A percentile compares a stretch with the other conserved stretches of the same genome.
phyloP scores from a whole-genome alignment of 2,797 vertebrate species.

The Halcyon chelicuti region DNA sequence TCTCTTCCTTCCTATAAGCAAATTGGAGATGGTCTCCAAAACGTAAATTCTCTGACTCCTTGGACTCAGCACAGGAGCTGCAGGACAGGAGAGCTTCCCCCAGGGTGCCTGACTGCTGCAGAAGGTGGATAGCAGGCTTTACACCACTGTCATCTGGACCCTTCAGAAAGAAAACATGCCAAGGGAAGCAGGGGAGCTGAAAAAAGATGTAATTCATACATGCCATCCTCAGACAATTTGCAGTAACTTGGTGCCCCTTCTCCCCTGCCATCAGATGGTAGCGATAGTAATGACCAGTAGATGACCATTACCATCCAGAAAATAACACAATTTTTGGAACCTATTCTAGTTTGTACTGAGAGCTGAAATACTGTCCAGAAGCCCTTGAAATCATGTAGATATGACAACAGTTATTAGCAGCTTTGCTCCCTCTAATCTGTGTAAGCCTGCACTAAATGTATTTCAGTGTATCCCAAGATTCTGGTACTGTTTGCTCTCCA shows the following conservation, averaged over 20 bases:
- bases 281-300: neutral
- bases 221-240: neutral
- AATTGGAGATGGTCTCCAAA: neutral
- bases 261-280: neutral
- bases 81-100: neutral
- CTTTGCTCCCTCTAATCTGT: neutral
- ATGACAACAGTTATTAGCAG: neutral
- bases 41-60: neutral
- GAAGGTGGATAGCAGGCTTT: neutral
- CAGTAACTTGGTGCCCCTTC: neutral
- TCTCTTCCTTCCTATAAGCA: neutral
- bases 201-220: neutral
- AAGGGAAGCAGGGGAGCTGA: neutral
- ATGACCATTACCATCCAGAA: neutral
- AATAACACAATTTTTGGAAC: neutral
- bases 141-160: neutral
- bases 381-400: neutral
- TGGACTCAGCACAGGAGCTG: neutral
- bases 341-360: neutral
- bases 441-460: neutral
- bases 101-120: neutral
- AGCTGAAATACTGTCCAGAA: neutral
- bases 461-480: neutral
- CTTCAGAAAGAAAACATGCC: neutral
- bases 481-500: neutral